These are phyloP conservation scores for Nomada flava DNA, from an alignment of 2,888 invertebrate species.

Conservation along the genomic window DNA sequence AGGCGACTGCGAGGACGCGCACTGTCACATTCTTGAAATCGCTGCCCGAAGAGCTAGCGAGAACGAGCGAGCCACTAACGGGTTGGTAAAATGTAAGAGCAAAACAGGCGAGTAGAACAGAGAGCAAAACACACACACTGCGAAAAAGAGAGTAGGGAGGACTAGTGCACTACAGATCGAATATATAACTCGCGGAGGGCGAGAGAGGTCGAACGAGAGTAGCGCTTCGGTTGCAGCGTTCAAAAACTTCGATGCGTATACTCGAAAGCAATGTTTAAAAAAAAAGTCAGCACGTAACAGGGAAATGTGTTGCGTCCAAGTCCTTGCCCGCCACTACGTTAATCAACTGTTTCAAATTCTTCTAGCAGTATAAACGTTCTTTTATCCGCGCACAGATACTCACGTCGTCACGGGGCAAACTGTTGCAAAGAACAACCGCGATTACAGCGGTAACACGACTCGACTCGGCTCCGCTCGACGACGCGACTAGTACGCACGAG, in stretches of 20 bases:
- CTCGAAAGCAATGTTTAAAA: constrained; percentile 1
- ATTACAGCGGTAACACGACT: constrained; percentile 50
- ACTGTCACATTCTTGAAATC: constrained; percentile 80
- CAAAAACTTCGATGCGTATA: constrained; percentile 38
- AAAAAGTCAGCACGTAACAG: neutral
- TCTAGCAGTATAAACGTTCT: neutral
- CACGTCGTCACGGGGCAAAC: constrained; percentile 61
- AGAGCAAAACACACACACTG: constrained; percentile 40
- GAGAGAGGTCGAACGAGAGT: constrained; percentile 67
- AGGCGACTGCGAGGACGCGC: constrained; percentile 74
- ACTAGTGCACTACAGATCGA: constrained; percentile 51
- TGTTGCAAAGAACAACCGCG: constrained; percentile 58
- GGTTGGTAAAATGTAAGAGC: constrained; percentile 29
- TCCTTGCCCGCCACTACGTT: neutral
- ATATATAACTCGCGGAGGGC: constrained; percentile 68
- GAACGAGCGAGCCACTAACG: constrained; percentile 27
- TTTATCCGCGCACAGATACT: constrained; percentile 54
- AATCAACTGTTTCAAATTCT: constrained; percentile 20
- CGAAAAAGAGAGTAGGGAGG: constrained; percentile 55
- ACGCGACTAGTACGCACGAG: constrained; percentile 76
- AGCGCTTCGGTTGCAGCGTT: constrained; percentile 52
- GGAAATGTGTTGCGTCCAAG: neutral
- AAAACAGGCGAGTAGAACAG: constrained; percentile 10
- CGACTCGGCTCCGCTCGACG: constrained; percentile 69
- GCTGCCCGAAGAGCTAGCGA: constrained; percentile 60